A percentile compares a stretch with the other conserved stretches of the same genome.
phyloP scores from a whole-genome alignment of 1,140 invertebrate genomes.

The Drosophila jambulina region DNA sequence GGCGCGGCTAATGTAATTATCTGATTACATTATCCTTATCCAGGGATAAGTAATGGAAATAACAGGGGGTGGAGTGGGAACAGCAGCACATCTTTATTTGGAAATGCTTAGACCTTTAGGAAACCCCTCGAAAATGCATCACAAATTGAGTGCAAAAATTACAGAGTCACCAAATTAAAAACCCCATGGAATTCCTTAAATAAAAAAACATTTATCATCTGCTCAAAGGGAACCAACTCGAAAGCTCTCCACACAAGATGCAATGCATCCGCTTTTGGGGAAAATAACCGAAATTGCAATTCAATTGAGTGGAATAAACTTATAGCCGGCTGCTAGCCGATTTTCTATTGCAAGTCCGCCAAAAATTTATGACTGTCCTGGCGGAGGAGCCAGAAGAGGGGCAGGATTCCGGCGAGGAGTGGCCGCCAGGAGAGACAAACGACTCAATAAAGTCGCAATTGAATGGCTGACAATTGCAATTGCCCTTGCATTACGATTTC shows the following conservation, averaged over 20 bases:
- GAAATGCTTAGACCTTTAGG: background rate
- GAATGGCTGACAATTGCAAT: constrained; percentile 74
- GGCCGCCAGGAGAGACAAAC: constrained; percentile 23
- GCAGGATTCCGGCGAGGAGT: background rate
- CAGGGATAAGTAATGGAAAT: constrained; percentile 3
- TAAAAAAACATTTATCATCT: constrained; percentile 17
- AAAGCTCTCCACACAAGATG: constrained; percentile 21
- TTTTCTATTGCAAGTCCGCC: constrained; percentile 47
- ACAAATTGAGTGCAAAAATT: constrained; percentile 11
- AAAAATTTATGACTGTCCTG: constrained; percentile 65
- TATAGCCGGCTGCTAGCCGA: constrained; percentile 49
- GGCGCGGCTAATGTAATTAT: constrained; percentile 57
- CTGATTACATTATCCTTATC: constrained; percentile 38
- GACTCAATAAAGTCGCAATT: constrained; percentile 67
- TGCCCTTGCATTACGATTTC: constrained; percentile 60
- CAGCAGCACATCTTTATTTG: background rate
- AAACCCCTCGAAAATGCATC: constrained; percentile 1
- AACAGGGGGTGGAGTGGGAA: background rate
- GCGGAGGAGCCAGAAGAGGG: background rate
- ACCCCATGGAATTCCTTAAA: background rate
- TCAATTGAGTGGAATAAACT: constrained; percentile 83
- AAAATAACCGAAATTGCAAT: constrained; percentile 66
- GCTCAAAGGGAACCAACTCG: constrained; percentile 6
- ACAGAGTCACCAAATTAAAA: constrained; percentile 21
- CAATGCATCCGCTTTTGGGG: constrained; percentile 23